Percentiles rank a stretch among this genome's conserved stretches.
Evolutionary conservation across 2,797 vertebrate species (phyloP).

Genomic region (Loriculus beryllinus): DNA sequence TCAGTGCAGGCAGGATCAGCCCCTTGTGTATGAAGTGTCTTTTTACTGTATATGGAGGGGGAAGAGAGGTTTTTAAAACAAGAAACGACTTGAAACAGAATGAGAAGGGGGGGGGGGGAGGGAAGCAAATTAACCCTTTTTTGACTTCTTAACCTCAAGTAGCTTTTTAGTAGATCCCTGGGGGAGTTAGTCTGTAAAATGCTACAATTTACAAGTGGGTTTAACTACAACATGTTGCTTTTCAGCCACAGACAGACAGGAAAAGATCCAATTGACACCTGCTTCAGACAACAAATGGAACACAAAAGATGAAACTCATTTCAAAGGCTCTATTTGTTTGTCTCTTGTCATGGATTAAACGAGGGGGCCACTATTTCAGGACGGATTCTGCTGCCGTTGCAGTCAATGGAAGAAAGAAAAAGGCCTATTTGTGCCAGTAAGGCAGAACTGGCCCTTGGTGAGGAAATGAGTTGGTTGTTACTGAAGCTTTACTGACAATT

Average conservation of each 20-base stretch:
- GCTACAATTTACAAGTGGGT: constrained; percentile 56
- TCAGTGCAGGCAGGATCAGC: background rate
- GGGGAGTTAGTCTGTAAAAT: constrained; percentile 29
- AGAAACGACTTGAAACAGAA: constrained; percentile 23
- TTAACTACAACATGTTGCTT: constrained; percentile 50
- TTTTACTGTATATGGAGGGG: constrained; percentile 35
- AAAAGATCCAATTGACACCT: constrained; percentile 72
- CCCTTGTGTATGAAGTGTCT: background rate
- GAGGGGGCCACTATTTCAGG: background rate
- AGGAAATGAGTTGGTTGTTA: constrained; percentile 55
- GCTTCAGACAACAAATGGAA: constrained; percentile 71
- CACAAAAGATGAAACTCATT: constrained; percentile 72
- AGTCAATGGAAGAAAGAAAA: background rate
- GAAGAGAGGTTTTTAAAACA: constrained; percentile 28
- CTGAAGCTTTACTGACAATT: constrained; percentile 42
- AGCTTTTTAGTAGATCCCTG: constrained; percentile 12
- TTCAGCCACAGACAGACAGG: constrained; percentile 56
- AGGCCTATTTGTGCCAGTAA: background rate
- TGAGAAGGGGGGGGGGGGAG: background rate
- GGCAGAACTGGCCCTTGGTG: constrained; percentile 9
- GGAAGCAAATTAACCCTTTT: constrained; percentile 8
- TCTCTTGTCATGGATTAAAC: constrained; percentile 68
- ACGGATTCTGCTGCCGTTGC: constrained; percentile 10
- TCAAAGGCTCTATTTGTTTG: constrained; percentile 58
- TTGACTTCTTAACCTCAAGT: constrained; percentile 21